These are phyloP conservation scores for Vulpes lagopus DNA, from an alignment of 2,113 vertebrate genomes.

Conservation along the genomic window DNA sequence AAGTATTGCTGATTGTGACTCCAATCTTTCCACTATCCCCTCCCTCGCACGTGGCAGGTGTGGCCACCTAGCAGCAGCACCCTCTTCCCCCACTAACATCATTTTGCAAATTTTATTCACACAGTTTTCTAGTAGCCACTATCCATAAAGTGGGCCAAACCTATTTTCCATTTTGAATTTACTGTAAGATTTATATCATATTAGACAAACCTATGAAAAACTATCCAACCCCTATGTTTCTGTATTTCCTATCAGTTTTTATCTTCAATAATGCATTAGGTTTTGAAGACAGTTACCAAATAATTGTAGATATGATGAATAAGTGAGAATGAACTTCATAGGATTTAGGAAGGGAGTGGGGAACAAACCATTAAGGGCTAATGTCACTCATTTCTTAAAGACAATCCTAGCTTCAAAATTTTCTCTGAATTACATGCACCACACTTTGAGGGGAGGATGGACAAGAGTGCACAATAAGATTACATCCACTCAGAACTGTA, in stretches of 20 bases:
- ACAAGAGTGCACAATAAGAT: accelerated
- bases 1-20: too few relatives aligned
- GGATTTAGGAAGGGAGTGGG: not conserved
- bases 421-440: not conserved
- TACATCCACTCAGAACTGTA: not conserved
- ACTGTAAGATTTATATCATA: not conserved
- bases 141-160: not conserved
- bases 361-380: not conserved
- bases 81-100: not conserved
- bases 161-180: not conserved
- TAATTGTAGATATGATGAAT: not conserved
- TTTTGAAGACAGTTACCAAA: not conserved
- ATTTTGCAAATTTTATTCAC: not conserved
- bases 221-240: not conserved
- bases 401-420: not conserved
- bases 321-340: not conserved
- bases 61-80: accelerated
- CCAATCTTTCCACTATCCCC: not conserved
- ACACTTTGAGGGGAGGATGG: not conserved
- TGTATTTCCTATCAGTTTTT: not conserved
- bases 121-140: not conserved
- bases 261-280: not conserved
- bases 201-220: not conserved
- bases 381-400: not conserved
- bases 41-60: accelerated